Conservation (phyloP, 2,797 vertebrate genomes). For the Gymnothorax reevesii region DNA sequence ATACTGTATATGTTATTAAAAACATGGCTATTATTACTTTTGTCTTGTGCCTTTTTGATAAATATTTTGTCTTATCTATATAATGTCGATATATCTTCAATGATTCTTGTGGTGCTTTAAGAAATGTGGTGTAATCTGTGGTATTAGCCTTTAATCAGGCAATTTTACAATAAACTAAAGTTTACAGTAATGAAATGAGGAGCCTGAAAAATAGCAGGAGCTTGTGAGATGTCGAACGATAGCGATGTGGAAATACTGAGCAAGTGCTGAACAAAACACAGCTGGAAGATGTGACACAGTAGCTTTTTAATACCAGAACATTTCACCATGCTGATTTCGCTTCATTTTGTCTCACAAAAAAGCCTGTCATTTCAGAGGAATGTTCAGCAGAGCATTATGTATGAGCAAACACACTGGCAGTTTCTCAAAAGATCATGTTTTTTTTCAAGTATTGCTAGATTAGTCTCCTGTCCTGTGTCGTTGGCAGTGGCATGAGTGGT, state of each 20-base stretch:
- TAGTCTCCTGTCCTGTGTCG: background rate
- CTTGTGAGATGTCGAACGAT: background rate
- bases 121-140: slow-evolving; percentile 48
- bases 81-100: slow-evolving; percentile 30
- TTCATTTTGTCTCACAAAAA: background rate
- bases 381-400: background rate
- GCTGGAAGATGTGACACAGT: background rate
- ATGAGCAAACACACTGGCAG: background rate
- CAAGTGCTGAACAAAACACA: background rate
- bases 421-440: background rate
- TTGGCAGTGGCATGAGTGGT: background rate
- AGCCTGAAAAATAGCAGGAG: background rate
- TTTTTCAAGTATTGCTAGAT: background rate
- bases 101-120: slow-evolving; percentile 18
- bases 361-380: background rate
- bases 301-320: background rate
- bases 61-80: background rate
- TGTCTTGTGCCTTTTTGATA: slow-evolving; percentile 50
- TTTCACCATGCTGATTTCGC: background rate
- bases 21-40: slow-evolving; percentile 21
- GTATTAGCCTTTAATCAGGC: slow-evolving; percentile 1
- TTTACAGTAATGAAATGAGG: background rate
- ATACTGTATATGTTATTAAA: background rate
- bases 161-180: background rate
- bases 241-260: background rate